Evolutionary conservation across 2,888 invertebrate species (phyloP).

Genomic region (Coenonympha arcania): DNA sequence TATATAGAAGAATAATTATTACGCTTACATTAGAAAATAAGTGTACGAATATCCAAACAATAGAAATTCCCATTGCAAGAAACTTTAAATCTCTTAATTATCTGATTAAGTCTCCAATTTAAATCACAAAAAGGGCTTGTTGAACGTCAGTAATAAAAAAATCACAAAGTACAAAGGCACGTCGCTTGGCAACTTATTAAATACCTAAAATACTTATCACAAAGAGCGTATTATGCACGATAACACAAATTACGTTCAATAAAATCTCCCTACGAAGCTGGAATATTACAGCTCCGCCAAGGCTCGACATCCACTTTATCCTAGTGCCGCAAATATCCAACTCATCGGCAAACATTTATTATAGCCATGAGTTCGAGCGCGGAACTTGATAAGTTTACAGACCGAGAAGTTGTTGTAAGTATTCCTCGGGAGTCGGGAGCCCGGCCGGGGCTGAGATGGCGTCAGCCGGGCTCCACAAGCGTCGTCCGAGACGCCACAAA

Average conservation of each 20-base stretch:
- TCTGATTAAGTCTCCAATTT: too few species aligned
- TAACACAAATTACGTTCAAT: slow-evolving; percentile 9
- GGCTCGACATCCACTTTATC: slow-evolving; percentile 28
- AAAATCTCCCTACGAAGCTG: slow-evolving; percentile 1
- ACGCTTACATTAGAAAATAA: too few species aligned
- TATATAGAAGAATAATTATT: too few species aligned
- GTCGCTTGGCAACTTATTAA: slow-evolving; percentile 10
- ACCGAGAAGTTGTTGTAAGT: slow-evolving; percentile 59
- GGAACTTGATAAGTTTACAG: slow-evolving; percentile 49
- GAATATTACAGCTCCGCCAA: slow-evolving; percentile 3
- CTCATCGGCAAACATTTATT: slow-evolving; percentile 40
- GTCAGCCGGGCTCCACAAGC: slow-evolving; percentile 41
- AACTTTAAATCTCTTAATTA: too few species aligned
- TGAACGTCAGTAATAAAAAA: background rate
- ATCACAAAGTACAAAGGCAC: background rate
- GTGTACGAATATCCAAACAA: too few species aligned
- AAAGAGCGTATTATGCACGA: slow-evolving; percentile 7
- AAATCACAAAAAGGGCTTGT: background rate
- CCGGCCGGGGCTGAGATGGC: slow-evolving; percentile 23
- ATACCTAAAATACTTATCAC: slow-evolving; percentile 16
- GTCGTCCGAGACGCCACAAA: slow-evolving; percentile 61
- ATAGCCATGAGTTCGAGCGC: slow-evolving; percentile 48
- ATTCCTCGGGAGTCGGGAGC: slow-evolving; percentile 39
- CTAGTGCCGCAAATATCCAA: slow-evolving; percentile 27
- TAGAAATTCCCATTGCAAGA: too few species aligned